These are phyloP conservation scores for Saimiri boliviensis DNA, from an alignment of 2,113 vertebrate genomes.

Conservation along the genomic window DNA sequence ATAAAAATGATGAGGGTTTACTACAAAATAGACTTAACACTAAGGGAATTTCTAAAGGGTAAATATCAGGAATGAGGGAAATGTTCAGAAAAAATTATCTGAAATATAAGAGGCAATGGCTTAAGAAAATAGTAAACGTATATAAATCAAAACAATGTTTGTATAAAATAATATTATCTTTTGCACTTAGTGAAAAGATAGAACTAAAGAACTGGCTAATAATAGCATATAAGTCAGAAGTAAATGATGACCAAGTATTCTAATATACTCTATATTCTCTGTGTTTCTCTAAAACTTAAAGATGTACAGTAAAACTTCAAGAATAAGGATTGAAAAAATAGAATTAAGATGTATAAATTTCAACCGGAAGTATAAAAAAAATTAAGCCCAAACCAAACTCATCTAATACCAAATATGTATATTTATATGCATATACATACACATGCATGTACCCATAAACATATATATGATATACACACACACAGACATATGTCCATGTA, in stretches of 20 bases:
- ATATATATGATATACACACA: background rate
- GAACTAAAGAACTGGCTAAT: background rate
- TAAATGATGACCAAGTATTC: background rate
- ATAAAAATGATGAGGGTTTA: background rate
- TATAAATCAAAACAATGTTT: background rate
- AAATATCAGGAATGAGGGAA: background rate
- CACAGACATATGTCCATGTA: background rate
- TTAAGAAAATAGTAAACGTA: background rate
- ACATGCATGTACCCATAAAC: background rate
- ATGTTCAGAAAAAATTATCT: background rate
- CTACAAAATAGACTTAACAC: background rate
- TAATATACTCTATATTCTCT: background rate
- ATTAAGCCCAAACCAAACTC: background rate
- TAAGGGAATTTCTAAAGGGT: conserved; percentile 25
- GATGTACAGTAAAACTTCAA: background rate
- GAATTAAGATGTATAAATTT: background rate
- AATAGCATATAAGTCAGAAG: background rate
- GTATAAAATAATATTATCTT: conserved; percentile 31
- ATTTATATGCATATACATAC: background rate
- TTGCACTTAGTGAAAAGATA: conserved; percentile 11
- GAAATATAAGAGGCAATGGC: background rate
- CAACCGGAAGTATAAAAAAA: conserved; percentile 25
- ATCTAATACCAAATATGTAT: conserved; percentile 1
- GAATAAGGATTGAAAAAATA: background rate
- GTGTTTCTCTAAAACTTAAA: conserved; percentile 4